These are phyloP conservation scores for Oryzias javanicus DNA, from an alignment of 2,113 vertebrate species.

Conservation along the genomic window DNA sequence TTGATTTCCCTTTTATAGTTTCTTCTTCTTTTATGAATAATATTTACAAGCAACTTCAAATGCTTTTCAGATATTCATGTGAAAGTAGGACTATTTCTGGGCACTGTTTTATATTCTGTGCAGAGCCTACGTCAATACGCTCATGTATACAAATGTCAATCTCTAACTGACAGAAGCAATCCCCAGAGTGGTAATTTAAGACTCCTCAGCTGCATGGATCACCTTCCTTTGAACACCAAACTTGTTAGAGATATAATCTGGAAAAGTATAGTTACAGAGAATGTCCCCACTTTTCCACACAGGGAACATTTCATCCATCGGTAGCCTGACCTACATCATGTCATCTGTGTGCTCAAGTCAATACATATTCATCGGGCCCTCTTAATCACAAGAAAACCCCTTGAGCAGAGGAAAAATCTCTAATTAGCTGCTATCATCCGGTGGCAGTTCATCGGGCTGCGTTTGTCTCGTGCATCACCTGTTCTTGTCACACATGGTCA, in stretches of 20 bases:
- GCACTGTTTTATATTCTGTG: conserved; percentile 27
- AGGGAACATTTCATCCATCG: conserved; percentile 47
- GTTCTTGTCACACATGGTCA: conserved; percentile 16
- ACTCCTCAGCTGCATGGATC: conserved; percentile 28
- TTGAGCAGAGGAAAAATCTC: conserved; percentile 53
- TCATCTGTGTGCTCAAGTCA: conserved; percentile 36
- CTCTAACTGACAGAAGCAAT: conserved; percentile 41
- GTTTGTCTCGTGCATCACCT: conserved; percentile 32
- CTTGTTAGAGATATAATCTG: conserved; percentile 42
- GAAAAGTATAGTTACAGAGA: conserved; percentile 36
- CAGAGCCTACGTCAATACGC: conserved; percentile 36
- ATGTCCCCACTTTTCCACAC: conserved; percentile 44
- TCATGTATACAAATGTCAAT: conserved; percentile 56
- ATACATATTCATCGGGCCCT: conserved; percentile 66
- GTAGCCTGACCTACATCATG: conserved; percentile 65
- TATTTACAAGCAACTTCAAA: neutral
- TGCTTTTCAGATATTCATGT: neutral
- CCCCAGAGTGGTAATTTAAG: conserved; percentile 57
- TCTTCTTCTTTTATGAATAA: too few species aligned
- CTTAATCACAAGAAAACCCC: conserved; percentile 54
- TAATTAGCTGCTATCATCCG: conserved; percentile 61
- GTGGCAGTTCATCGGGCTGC: conserved; percentile 37
- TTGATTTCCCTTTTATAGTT: too few species aligned
- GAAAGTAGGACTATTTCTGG: neutral
- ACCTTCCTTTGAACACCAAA: conserved; percentile 45